Percentiles rank a stretch among this genome's conserved stretches.
These are phyloP conservation scores for Calycopis cecrops DNA, from an alignment of 1,140 invertebrate genomes.

Conservation along the genomic window DNA sequence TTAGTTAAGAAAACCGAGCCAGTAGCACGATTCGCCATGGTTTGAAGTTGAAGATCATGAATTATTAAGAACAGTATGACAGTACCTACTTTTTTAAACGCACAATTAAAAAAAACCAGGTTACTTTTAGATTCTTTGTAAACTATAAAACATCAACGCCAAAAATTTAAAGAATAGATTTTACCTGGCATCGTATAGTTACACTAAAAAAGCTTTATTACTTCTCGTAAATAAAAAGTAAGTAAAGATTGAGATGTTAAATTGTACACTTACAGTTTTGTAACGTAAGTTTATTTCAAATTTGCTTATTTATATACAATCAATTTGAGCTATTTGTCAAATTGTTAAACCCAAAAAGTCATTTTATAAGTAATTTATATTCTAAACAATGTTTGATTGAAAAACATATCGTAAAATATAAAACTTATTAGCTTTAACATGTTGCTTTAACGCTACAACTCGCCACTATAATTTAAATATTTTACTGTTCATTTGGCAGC, in stretches of 20 bases:
- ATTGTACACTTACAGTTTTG: neutral
- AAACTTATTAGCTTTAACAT: conserved; percentile 15
- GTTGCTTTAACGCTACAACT: conserved; percentile 1
- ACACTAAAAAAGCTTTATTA: neutral
- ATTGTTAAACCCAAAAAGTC: neutral
- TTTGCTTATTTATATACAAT: neutral
- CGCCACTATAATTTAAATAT: conserved; percentile 19
- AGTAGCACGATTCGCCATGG: too few relatives aligned
- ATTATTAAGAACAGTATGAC: too few relatives aligned
- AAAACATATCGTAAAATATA: conserved; percentile 17
- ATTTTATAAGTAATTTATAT: conserved; percentile 7
- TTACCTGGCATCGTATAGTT: neutral
- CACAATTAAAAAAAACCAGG: neutral
- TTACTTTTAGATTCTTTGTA: too few relatives aligned
- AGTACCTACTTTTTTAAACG: too few relatives aligned
- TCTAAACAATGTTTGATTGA: conserved; percentile 7
- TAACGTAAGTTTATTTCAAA: too few relatives aligned
- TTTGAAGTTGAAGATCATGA: too few relatives aligned
- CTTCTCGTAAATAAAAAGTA: neutral
- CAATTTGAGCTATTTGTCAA: neutral
- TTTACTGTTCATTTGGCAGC: conserved; percentile 20
- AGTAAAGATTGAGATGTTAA: neutral
- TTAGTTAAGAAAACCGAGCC: too few relatives aligned
- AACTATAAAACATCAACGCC: neutral
- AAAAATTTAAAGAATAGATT: neutral